Base-by-base conservation (phyloP, 2,888 invertebrate species). In the Diabrotica balteata region DNA sequence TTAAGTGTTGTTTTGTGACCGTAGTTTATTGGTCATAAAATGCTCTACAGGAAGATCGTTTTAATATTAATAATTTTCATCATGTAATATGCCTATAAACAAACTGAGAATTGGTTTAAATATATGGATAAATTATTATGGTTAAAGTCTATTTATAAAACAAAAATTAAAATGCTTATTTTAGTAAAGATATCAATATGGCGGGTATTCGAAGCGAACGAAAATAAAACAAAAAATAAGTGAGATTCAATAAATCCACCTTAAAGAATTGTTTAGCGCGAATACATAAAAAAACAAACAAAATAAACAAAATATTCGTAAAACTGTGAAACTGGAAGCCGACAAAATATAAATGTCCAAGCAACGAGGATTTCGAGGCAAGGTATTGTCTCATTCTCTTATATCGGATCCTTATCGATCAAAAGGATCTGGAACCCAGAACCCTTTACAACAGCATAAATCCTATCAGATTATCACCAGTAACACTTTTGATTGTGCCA, bases 251-350 rank as follows among this genome's bases (percentile, higher is more conserved):
- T 75, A 75, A 75, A 74, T 74, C 63, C 71, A 71, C 73, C 54
- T 73, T 66, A 72, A 73, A 72, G 74, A 75, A 72, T 71, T 70
- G 73, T 71, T 75, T 72, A 73, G 67, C 69, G 69, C 68, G 69
- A 52, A 63, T 63, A 55, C 44, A 66, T 60, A 65, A 66, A 67
- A 53, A 47, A 63, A 44, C 32, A 55, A 55, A 57, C 57, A 46
- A 47, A 64, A 59, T 63, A 66, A 68, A 63, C 66, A 71, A 68
- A 68, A 72, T 65, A 70, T 70, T 67, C 61, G 68, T 68, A 61
- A 63, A 72, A 67, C 69, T 68, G 71, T 68, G 63, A 63, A 72
- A 67, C 69, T 69, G 71, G 72, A 70, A 72, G 71, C 72, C 72
- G 72, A 67, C 70, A 58, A 55, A 55, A 67, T 67, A 70, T 70